Evolutionary conservation across 2,797 vertebrate species (phyloP), one percentile per base, ranked within the genome.

Genomic region (Taeniopygia guttata): DNA sequence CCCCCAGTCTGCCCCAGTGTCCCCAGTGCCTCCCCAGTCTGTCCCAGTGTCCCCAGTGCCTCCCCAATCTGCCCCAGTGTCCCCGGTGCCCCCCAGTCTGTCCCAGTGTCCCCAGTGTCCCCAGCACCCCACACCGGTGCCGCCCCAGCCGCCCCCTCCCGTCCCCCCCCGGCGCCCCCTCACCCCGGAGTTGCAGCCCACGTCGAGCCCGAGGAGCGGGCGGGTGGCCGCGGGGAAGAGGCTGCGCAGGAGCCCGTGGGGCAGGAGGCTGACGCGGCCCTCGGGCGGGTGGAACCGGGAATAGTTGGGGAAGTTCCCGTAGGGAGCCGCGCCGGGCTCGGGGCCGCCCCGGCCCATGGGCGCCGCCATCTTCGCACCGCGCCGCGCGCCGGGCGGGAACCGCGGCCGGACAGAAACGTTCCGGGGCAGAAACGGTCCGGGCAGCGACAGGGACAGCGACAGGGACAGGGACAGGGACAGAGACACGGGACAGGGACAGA

Each of bases 331-430:
- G 12, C 82, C 88, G 3, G 88, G 81, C 23, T 60, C 34, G 10
- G 16, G 0, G 3, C 19, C 15, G 8, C 2, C 38, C 13, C 5
- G 11, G 2, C 40, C 2, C 22, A 13, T 7, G 80, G 94, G 78
- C 58, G 96, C 93, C 95, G 98, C 98, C 87, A 89, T 89, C 3
- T 77, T 32, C 13, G 5, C 12, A 0, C 8, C 1, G n/a, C 19
- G 15, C 38, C 23, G 4, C 1, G 4, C 8, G 5, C 58, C 73
- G n/a, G 45, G 38, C n/a, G 29, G 34, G 45, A 43, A 64, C 73
- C 18, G 73, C 45, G 3, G 1, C 45, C 3, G 62, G 10, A 21
- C 22, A 84, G 36, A 66, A 75, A 22, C 27, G 56, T 62, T 82
- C 79, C 10, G n/a, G 0, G 48, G n/a, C n/a, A n/a, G n/a, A n/a